Evolutionary conservation across 2,797 vertebrate species (phyloP).

Genomic region (Sylvia borin): DNA sequence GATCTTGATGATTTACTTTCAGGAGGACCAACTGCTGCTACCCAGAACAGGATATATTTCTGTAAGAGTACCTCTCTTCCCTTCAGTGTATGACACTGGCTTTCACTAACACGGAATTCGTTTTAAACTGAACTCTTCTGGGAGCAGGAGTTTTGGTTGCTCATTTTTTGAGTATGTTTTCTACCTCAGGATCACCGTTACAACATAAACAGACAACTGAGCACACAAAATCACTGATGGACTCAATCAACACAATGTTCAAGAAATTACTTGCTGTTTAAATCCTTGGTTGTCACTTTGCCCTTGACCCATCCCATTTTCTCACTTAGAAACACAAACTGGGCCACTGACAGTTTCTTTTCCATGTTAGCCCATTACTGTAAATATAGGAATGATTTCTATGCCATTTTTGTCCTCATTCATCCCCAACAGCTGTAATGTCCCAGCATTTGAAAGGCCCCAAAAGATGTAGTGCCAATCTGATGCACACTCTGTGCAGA

Average conservation of each 20-base stretch:
- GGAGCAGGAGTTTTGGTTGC: neutral
- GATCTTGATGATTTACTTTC: neutral
- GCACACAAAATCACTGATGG: neutral
- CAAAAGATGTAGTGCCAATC: neutral
- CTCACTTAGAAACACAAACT: neutral
- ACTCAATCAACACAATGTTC: neutral
- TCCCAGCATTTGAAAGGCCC: neutral
- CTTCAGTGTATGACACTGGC: neutral
- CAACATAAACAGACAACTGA: neutral
- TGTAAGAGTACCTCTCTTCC: neutral
- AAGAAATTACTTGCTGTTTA: neutral
- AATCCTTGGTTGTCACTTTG: neutral
- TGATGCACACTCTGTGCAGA: rapidly evolving
- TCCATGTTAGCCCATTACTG: neutral
- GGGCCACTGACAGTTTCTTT: neutral
- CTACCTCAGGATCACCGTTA: neutral
- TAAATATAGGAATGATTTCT: neutral
- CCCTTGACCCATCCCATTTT: neutral
- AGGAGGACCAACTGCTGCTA: neutral
- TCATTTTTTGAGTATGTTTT: neutral
- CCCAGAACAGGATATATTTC: neutral
- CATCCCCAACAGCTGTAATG: neutral
- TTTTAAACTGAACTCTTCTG: neutral
- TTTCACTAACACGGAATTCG: neutral
- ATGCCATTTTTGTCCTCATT: neutral